Evolutionary conservation across 1,140 invertebrate genomes (phyloP).

Genomic region (Papilio xuthus): DNA sequence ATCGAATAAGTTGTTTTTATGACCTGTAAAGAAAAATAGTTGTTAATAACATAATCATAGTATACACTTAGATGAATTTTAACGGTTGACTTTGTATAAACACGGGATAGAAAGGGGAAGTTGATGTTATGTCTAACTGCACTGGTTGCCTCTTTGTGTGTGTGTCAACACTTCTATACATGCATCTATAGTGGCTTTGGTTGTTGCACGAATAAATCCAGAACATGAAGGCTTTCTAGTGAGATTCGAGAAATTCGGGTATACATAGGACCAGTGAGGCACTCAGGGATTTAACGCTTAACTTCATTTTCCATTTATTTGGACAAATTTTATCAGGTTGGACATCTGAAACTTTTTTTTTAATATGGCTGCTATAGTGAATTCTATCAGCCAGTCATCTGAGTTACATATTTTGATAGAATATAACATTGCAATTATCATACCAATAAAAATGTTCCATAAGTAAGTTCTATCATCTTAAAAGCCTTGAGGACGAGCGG

Average conservation of each 20-base stretch:
- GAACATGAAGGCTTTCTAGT: too few species aligned
- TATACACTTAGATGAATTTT: neutral
- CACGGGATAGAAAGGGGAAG: too few species aligned
- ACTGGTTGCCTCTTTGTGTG: too few species aligned
- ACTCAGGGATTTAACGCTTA: too few species aligned
- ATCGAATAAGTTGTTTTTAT: slow-evolving; percentile 65
- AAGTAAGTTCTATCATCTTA: slow-evolving; percentile 67
- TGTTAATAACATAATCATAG: slow-evolving; percentile 40
- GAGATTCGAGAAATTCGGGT: too few species aligned
- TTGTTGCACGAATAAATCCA: too few species aligned
- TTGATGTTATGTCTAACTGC: too few species aligned
- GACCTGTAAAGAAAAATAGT: slow-evolving; percentile 54
- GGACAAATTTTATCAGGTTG: too few species aligned
- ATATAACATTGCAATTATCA: slow-evolving; percentile 6
- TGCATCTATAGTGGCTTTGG: too few species aligned
- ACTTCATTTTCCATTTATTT: too few species aligned
- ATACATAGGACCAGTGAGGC: too few species aligned
- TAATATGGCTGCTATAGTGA: neutral
- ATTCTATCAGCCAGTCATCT: neutral
- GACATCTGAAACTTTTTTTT: neutral
- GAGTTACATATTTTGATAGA: neutral
- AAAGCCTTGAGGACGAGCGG: slow-evolving; percentile 70
- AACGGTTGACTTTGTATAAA: neutral
- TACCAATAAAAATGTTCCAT: slow-evolving; percentile 65
- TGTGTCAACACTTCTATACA: too few species aligned